phyloP scores from a whole-genome alignment of 1,140 invertebrate genomes.

The Lasaia peninsularis region DNA sequence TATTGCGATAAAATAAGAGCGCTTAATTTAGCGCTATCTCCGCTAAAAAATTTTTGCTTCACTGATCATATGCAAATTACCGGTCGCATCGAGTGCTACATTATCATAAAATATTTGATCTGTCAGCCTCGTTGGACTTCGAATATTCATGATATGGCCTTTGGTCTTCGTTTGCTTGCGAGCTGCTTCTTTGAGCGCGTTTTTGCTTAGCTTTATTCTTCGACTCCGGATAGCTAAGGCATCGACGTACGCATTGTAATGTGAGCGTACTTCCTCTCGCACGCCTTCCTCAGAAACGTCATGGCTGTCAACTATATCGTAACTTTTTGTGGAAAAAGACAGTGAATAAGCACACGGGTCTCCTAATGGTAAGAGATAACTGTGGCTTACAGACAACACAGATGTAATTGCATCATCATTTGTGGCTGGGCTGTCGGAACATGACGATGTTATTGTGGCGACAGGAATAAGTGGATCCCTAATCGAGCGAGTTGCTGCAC shows the following conservation, averaged over 20 bases:
- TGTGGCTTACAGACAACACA: too few species aligned
- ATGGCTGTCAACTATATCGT: too few species aligned
- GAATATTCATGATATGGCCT: conserved; percentile 34
- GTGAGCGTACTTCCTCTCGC: too few species aligned
- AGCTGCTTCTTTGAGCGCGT: conserved; percentile 7
- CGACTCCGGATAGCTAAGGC: neutral
- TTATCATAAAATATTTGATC: conserved; percentile 46
- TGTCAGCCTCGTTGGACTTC: conserved; percentile 28
- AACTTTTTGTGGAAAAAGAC: too few species aligned
- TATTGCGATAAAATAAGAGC: conserved; percentile 21
- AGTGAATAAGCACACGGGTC: too few species aligned
- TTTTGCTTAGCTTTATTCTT: neutral
- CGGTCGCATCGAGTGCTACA: conserved; percentile 37
- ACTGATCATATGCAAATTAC: conserved; percentile 42
- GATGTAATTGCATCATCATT: too few species aligned
- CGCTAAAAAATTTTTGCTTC: conserved; percentile 35
- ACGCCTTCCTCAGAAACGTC: too few species aligned
- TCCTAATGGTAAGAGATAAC: too few species aligned
- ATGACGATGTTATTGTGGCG: too few species aligned
- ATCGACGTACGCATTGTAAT: neutral
- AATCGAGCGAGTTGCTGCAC: too few species aligned
- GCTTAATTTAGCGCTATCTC: conserved; percentile 36
- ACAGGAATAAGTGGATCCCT: too few species aligned
- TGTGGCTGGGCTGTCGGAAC: too few species aligned
- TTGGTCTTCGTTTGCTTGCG: conserved; percentile 9